Conservation (phyloP, 2,113 vertebrate genomes). For the Engystomops pustulosus region DNA sequence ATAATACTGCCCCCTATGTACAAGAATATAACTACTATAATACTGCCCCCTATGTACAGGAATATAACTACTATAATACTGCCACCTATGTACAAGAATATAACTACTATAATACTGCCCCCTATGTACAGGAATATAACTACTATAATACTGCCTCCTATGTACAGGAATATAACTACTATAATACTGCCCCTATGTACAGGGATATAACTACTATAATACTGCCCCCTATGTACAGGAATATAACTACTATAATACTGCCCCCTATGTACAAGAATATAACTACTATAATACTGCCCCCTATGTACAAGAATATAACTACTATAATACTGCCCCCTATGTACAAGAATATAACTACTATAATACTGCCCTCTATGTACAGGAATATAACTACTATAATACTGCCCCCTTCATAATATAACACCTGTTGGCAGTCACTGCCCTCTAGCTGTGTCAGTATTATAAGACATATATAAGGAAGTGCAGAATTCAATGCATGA, state of each 20-base stretch:
- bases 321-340: not conserved
- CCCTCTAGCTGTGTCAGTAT: not conserved
- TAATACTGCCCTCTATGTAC: not conserved
- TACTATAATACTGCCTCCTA: no score
- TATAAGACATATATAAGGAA: not conserved
- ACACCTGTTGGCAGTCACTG: not conserved
- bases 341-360: constrained; percentile 7
- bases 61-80: constrained; percentile 12
- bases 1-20: not conserved
- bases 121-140: no score
- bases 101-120: not conserved
- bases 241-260: constrained; percentile 5
- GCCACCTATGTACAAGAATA: not conserved
- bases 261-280: not conserved
- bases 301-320: constrained; percentile 4
- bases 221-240: not conserved
- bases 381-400: constrained; percentile 1
- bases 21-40: constrained; percentile 1
- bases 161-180: not conserved
- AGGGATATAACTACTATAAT: not conserved
- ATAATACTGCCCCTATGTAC: not conserved
- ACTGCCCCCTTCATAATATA: not conserved
- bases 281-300: not conserved
- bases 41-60: not conserved
- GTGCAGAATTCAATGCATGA: constrained; percentile 16